phyloP scores from a whole-genome alignment of 2,113 vertebrate species.

The Dromaius novaehollandiae region DNA sequence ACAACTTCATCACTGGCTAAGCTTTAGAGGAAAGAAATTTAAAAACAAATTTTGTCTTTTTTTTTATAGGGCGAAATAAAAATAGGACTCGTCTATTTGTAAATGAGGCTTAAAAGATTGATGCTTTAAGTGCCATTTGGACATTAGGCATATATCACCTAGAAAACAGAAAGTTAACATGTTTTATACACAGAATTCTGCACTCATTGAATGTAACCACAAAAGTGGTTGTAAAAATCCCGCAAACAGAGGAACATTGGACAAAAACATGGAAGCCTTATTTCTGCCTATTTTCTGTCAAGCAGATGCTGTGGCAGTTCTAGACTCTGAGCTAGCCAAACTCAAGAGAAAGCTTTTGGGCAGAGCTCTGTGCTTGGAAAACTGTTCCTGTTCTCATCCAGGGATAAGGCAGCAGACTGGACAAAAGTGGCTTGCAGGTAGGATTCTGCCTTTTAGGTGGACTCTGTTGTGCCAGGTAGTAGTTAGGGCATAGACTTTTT shows the following conservation, averaged over 20 bases:
- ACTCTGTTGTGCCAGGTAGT: background rate
- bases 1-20: background rate
- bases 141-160: accelerated
- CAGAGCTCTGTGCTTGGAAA: background rate
- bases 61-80: background rate
- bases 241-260: background rate
- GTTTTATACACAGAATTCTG: background rate
- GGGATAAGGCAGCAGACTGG: background rate
- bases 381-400: background rate
- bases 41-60: background rate
- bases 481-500: background rate
- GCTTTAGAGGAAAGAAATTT: background rate
- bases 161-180: background rate
- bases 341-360: background rate
- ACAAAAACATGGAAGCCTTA: background rate
- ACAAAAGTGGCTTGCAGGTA: background rate
- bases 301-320: background rate
- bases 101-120: background rate
- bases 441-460: background rate
- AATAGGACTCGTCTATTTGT: background rate
- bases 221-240: background rate
- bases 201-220: accelerated
- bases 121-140: background rate
- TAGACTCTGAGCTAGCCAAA: background rate
- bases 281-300: background rate